A percentile compares a stretch with the other conserved stretches of the same genome.
Conservation (phyloP, 1,140 invertebrate species). For the Belonocnema kinseyi region DNA sequence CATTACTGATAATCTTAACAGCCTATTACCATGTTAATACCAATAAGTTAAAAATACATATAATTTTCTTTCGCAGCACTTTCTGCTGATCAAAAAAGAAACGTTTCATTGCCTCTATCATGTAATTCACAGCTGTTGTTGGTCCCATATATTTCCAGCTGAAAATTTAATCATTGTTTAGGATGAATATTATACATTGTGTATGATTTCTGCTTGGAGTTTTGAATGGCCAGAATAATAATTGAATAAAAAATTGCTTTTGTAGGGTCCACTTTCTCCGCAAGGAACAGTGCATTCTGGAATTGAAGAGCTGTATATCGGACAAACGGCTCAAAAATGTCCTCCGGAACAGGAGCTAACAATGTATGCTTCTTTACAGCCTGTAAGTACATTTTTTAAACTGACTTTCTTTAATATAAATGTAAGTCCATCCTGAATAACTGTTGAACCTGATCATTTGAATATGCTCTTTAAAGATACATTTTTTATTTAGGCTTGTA, state of each 20-base stretch:
- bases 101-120: too few species aligned
- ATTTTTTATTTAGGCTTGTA: too few species aligned
- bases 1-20: too few species aligned
- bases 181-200: slow-evolving; percentile 48
- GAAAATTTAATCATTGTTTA: too few species aligned
- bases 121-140: too few species aligned
- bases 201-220: slow-evolving; percentile 72
- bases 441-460: neutral
- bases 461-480: neutral
- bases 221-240: too few species aligned
- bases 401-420: slow-evolving; percentile 3
- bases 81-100: too few species aligned
- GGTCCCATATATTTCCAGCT: too few species aligned
- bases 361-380: neutral
- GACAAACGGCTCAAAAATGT: neutral
- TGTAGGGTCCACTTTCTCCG: slow-evolving; percentile 73
- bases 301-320: neutral
- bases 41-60: too few species aligned
- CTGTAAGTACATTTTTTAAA: slow-evolving; percentile 26
- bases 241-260: slow-evolving; percentile 79
- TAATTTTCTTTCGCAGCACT: too few species aligned
- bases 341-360: neutral
- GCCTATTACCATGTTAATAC: too few species aligned
- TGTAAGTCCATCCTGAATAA: neutral
- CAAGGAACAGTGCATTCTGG: slow-evolving; percentile 72